Percentiles rank a stretch among this genome's conserved stretches.
phyloP scores from a whole-genome alignment of 2,888 invertebrate genomes.

The Blera fallax region DNA sequence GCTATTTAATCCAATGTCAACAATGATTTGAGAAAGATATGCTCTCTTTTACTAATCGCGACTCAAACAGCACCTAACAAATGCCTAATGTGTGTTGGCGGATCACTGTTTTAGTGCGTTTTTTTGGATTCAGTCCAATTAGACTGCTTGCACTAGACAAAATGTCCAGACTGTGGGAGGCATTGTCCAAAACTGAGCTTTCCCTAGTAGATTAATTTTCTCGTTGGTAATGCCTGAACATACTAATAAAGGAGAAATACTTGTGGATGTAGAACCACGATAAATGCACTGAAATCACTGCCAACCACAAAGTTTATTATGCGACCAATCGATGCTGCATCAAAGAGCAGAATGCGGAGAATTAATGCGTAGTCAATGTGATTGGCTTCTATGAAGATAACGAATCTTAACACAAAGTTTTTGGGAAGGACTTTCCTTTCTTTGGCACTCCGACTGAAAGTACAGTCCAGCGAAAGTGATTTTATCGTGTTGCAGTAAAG shows the following conservation, averaged over 20 bases:
- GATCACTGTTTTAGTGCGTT: slow-evolving; percentile 54
- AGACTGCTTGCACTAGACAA: slow-evolving; percentile 29
- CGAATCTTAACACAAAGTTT: slow-evolving; percentile 82
- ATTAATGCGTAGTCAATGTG: slow-evolving; percentile 97
- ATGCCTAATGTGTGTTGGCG: too few species aligned
- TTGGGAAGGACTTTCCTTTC: slow-evolving; percentile 77
- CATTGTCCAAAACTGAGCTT: slow-evolving; percentile 15
- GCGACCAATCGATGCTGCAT: slow-evolving; percentile 93
- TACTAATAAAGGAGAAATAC: slow-evolving; percentile 85
- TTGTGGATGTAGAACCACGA: slow-evolving; percentile 91
- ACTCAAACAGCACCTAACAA: too few species aligned
- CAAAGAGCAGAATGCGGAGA: slow-evolving; percentile 91
- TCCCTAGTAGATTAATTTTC: slow-evolving; percentile 27
- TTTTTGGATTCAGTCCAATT: slow-evolving; percentile 65
- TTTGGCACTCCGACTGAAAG: slow-evolving; percentile 65
- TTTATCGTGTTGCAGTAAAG: slow-evolving; percentile 76
- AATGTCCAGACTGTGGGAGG: slow-evolving; percentile 44
- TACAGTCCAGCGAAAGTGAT: slow-evolving; percentile 74
- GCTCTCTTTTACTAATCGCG: too few species aligned
- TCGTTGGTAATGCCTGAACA: slow-evolving; percentile 74
- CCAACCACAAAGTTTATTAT: slow-evolving; percentile 90
- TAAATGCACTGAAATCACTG: slow-evolving; percentile 83
- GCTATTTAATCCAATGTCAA: too few species aligned
- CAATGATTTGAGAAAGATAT: too few species aligned
- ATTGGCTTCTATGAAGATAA: slow-evolving; percentile 94